Conservation (phyloP, 2,888 invertebrate genomes). For the Mythimna vitellina region DNA sequence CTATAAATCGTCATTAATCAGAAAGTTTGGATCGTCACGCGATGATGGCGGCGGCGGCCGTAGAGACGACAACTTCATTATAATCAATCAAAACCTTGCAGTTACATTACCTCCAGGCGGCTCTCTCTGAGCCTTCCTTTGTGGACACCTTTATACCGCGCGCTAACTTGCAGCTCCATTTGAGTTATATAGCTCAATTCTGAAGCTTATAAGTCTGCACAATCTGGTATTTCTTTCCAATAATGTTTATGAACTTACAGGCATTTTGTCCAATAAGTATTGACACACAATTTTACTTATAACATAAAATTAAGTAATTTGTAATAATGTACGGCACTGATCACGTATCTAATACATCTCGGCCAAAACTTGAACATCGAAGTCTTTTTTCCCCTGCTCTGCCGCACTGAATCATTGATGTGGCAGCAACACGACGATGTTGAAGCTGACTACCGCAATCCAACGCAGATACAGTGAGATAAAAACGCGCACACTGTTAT, state of each 20-base stretch:
- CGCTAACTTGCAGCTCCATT: background rate
- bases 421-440: background rate
- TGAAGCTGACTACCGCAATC: background rate
- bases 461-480: conserved; percentile 8
- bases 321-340: background rate
- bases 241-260: too few species aligned
- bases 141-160: conserved; percentile 1
- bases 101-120: background rate
- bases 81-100: conserved; percentile 39
- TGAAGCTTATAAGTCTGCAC: background rate
- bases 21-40: conserved; percentile 20
- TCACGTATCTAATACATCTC: background rate
- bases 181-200: conserved; percentile 1
- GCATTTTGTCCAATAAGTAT: background rate
- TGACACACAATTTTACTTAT: background rate
- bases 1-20: conserved; percentile 31
- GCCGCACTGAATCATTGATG: background rate
- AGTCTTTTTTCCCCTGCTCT: background rate
- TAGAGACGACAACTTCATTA: conserved; percentile 40
- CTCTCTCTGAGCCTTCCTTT: background rate
- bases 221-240: background rate
- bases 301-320: background rate
- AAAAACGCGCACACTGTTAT: background rate
- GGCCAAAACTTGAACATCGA: background rate
- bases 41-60: background rate